Conservation (phyloP, 1,140 invertebrate genomes). For the Aphis craccivora region DNA sequence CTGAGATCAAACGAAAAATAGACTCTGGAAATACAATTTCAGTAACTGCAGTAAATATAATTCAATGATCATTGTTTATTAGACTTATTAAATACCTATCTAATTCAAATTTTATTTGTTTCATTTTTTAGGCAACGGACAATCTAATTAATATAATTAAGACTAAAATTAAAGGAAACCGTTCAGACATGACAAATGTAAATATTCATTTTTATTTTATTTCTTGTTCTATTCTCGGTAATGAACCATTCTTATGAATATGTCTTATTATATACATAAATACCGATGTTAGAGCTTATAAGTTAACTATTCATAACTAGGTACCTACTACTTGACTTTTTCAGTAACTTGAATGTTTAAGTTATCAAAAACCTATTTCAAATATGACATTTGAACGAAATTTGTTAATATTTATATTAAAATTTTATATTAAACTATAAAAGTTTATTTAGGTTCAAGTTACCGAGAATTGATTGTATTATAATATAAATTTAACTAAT, state of each 20-base stretch:
- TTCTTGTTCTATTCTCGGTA: neutral
- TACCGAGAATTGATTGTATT: neutral
- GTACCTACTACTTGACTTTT: neutral
- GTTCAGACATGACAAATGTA: constrained; percentile 51
- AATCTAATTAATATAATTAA: constrained; percentile 25
- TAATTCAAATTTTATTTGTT: neutral
- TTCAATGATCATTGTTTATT: neutral
- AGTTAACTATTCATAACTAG: too few species aligned
- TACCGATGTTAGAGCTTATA: too few species aligned
- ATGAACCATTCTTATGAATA: neutral
- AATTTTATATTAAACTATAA: too few species aligned
- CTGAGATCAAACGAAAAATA: constrained; percentile 44
- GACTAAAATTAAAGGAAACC: constrained; percentile 24
- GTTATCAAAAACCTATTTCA: neutral
- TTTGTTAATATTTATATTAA: too few species aligned
- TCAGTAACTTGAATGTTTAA: too few species aligned
- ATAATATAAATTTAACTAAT: neutral
- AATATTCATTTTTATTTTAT: constrained; percentile 9
- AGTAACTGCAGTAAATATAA: constrained; percentile 20
- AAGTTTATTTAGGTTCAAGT: neutral
- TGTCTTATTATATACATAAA: neutral
- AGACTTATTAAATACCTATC: neutral
- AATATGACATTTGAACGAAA: neutral
- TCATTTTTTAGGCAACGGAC: neutral
- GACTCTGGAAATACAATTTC: neutral